A percentile compares a stretch with the other conserved stretches of the same genome.
These are phyloP conservation scores for Drosophila parvula DNA, from an alignment of 1,140 invertebrate genomes.

Conservation along the genomic window DNA sequence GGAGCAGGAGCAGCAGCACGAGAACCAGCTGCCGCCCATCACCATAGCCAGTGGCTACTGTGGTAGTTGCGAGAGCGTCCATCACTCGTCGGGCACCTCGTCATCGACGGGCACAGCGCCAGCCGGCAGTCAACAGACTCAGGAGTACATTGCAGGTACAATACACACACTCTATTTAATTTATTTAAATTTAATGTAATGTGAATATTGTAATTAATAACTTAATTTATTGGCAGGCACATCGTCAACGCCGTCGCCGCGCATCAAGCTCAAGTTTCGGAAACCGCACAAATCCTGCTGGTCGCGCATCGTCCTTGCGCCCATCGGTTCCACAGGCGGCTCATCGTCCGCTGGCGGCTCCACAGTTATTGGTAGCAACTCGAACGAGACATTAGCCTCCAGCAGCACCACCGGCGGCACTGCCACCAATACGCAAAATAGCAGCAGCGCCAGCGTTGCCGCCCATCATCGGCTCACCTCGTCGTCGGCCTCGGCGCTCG, in stretches of 20 bases:
- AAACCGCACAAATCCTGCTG: constrained; percentile 81
- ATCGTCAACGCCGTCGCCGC: constrained; percentile 79
- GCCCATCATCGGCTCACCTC: constrained; percentile 70
- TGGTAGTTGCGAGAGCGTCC: constrained; percentile 80
- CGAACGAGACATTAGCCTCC: constrained; percentile 74
- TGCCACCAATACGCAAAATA: constrained; percentile 76
- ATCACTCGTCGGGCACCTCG: constrained; percentile 69
- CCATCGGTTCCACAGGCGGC: constrained; percentile 61
- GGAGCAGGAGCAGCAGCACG: constrained; percentile 57
- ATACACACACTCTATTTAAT: not conserved
- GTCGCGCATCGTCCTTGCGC: constrained; percentile 77
- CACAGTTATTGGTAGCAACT: constrained; percentile 78
- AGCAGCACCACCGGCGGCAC: constrained; percentile 70
- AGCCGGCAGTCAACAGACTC: constrained; percentile 1
- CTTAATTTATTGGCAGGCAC: constrained; percentile 18
- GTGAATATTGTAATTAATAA: not conserved
- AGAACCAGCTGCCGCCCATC: constrained; percentile 54
- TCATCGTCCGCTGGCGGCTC: constrained; percentile 52
- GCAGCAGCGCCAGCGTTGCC: constrained; percentile 72
- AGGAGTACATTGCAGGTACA: constrained; percentile 27
- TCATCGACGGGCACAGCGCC: constrained; percentile 49
- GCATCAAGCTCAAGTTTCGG: constrained; percentile 80
- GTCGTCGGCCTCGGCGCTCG: constrained; percentile 73
- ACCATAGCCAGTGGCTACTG: constrained; percentile 66
- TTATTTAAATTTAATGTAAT: not conserved